Evolutionary conservation across 2,888 invertebrate species (phyloP), one percentile per base, ranked within the genome.

Genomic region (Caenorhabditis wallacei): DNA sequence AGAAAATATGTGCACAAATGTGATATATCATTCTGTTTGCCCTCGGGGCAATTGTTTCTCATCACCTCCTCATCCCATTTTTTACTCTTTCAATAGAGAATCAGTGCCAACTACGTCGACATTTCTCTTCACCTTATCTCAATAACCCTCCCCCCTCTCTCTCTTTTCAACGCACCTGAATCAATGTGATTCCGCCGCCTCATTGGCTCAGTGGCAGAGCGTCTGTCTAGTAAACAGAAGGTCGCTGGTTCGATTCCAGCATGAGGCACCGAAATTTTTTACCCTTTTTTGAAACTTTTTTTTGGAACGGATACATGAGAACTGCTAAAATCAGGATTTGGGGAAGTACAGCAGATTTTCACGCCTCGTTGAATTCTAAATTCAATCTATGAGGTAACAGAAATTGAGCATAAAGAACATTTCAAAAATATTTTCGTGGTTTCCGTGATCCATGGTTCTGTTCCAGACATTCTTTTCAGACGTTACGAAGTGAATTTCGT

Each of bases 221-320:
- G 89, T 90, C 90, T 90, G 90, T 90, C 89, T 89, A 88, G 89
- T 90, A 90, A 90, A 90, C 90, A 90, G 89, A 89, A 89, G 89
- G 88, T 89, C 90, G 89, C 89, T 88, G 88, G 89, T 89, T 90
- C 89, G 89, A 90, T 90, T 90, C 90, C 90, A 88, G 90, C 90
- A 88, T 88, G 89, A 89, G 89, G 89, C 90, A 89, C 72, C 80
- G 61, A 66, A 48, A 24, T n/a, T 63, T 59, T 76, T 76, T n/a
- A n/a, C 48, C 3, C 7, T 24, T 66, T 59, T 57, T 53, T 59
- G 20, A 35, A 24, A 18, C 26, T 16, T 24, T 24, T 30, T 53
- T 53, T 20, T 20, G n/a, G 18, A 18, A 35, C 16, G 18, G 13
- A 18, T 2, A 30, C 53, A 24, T 24, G 56, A 26, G 30, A 56